These are phyloP conservation scores for Scaptomyza pallida DNA, from an alignment of 1,140 invertebrate species.

Conservation along the genomic window DNA sequence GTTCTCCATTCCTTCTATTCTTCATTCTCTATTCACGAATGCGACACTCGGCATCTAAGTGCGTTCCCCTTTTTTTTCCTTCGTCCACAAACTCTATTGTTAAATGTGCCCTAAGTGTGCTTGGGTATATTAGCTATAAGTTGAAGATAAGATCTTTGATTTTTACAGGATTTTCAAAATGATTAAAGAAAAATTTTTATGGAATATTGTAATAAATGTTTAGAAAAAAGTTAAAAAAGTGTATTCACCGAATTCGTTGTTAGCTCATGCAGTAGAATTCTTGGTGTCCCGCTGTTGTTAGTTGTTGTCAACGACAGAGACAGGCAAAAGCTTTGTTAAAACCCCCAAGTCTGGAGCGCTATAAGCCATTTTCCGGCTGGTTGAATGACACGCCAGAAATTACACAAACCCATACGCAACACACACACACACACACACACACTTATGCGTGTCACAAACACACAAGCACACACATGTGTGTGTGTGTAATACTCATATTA, in stretches of 20 bases:
- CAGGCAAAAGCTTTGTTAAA: conserved; percentile 33
- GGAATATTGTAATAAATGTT: no score
- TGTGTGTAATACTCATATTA: background rate
- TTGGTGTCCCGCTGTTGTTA: background rate
- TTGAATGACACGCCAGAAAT: conserved; percentile 64
- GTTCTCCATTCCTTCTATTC: background rate
- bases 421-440: conserved; percentile 6
- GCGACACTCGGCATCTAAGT: conserved; percentile 66
- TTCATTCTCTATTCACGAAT: conserved; percentile 1
- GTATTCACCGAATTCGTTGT: background rate
- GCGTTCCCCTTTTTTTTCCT: conserved; percentile 52
- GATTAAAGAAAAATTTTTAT: no score
- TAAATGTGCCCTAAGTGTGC: conserved; percentile 14
- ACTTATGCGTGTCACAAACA: background rate
- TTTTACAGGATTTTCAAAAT: no score
- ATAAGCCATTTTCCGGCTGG: conserved; percentile 58
- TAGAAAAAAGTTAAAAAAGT: background rate
- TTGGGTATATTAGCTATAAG: background rate
- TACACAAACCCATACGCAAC: conserved; percentile 49
- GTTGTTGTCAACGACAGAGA: conserved; percentile 56
- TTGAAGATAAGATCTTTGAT: background rate
- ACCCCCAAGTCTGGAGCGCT: conserved; percentile 24
- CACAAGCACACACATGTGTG: background rate
- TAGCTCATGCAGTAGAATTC: background rate
- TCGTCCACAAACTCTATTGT: conserved; percentile 15